Evolutionary conservation across 2,888 invertebrate species (phyloP).

Genomic region (Caenorhabditis virilis): DNA sequence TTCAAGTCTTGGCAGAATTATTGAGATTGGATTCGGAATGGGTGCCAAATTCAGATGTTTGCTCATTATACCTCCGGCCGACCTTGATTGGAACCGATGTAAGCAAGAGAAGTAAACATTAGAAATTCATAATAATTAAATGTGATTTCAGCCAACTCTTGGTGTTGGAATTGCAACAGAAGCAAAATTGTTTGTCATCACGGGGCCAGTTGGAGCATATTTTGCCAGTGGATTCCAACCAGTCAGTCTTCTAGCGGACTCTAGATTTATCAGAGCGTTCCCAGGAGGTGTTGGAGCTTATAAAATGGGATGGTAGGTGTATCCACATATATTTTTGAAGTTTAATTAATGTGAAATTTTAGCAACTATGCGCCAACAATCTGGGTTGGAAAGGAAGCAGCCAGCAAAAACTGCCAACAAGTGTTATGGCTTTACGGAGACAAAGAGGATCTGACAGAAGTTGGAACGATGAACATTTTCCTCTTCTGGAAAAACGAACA

Average conservation of each 20-base stretch:
- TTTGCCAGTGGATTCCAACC: constrained; percentile 76
- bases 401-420: constrained; percentile 76
- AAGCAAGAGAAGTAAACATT: constrained; percentile 1
- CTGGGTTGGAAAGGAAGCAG: constrained; percentile 74
- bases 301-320: constrained; percentile 81
- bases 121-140: constrained; percentile 1
- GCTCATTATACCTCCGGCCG: constrained; percentile 92
- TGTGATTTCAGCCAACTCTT: constrained; percentile 79
- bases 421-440: constrained; percentile 92
- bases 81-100: constrained; percentile 96
- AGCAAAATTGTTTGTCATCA: constrained; percentile 87
- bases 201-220: constrained; percentile 91
- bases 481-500: constrained; percentile 83
- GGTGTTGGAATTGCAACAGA: constrained; percentile 86
- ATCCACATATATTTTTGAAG: background rate
- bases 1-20: constrained; percentile 83
- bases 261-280: constrained; percentile 80
- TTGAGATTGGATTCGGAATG: constrained; percentile 92
- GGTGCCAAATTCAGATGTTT: constrained; percentile 86
- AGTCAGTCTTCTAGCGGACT: constrained; percentile 82
- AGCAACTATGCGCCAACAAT: constrained; percentile 74
- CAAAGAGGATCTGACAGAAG: constrained; percentile 92
- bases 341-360: constrained; percentile 12
- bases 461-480: constrained; percentile 97
- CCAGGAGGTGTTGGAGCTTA: constrained; percentile 88